Evolutionary conservation across 2,888 invertebrate species (phyloP), one percentile per base, ranked within the genome.

Genomic region (Acanthosepion pharaonis): DNA sequence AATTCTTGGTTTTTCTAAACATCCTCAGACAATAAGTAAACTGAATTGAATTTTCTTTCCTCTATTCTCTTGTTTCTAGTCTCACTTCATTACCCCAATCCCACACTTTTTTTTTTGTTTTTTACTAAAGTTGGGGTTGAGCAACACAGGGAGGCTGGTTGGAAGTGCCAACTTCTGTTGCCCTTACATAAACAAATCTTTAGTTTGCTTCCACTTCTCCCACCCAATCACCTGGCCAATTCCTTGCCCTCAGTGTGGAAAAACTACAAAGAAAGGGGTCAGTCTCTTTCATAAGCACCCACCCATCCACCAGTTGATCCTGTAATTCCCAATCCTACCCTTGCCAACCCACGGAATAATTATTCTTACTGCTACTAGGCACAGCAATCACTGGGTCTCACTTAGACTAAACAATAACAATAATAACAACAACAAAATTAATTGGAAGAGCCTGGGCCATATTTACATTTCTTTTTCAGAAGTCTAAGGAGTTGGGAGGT

Each of bases 171-270:
- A n/a, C 15, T 78, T 78, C n/a, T 78, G 78, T 78, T 78, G 78
- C 78, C 78, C 78, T 78, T 78, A 78, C 78, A 78, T n/a, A 78
- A 78, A 78, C 78, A 78, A 78, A 78, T 78, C n/a, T 78, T 78
- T 78, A 78, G 78, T 78, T 78, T 11, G n/a, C n/a, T 78, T 78
- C 78, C n/a, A 11, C n/a, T 78, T 18, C 3, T n/a, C 78, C 78
- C 78, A n/a, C n/a, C 78, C 15, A n/a, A 18, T 4, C 15, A 78
- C 78, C 78, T 78, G 78, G 33, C 78, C 78, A 78, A 78, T 78
- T 78, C 78, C n/a, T 33, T 78, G 78, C 78, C 78, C 78, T 78
- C 33, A 78, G 78, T 78, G 78, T 78, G n/a, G n/a, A 78, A 78
- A 42, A 78, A 78, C 15, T n/a, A 78, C 78, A 78, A 78, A 78